Evolutionary conservation across 1,140 invertebrate species (phyloP).

Genomic region (Hypsibius dujardini): DNA sequence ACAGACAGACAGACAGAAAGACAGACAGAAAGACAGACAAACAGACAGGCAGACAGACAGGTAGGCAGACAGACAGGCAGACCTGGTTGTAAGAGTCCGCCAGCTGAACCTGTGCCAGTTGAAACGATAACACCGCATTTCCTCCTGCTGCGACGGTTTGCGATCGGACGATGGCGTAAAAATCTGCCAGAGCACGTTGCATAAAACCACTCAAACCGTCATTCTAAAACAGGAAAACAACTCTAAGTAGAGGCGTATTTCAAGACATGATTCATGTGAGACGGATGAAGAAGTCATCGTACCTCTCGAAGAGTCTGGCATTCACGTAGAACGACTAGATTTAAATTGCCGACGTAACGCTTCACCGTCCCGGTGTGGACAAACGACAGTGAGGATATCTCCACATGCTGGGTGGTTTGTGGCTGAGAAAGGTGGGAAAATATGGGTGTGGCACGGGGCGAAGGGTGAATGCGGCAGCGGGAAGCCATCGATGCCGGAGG

Average conservation of each 20-base stretch:
- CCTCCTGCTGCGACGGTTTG: not conserved
- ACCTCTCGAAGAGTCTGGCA: slow-evolving; percentile 9
- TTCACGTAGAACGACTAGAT: slow-evolving; percentile 1
- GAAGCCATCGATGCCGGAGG: not conserved
- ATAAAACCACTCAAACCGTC: not conserved
- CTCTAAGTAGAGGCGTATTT: not conserved
- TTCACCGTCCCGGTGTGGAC: not conserved
- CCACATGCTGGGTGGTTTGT: not conserved
- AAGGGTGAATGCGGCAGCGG: not conserved
- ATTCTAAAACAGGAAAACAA: not conserved
- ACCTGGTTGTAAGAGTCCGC: slow-evolving; percentile 15
- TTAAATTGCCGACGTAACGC: slow-evolving; percentile 11
- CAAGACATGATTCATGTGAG: too few relatives aligned
- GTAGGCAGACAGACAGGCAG: not conserved
- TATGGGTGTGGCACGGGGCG: not conserved
- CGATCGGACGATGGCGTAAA: not conserved
- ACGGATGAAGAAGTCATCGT: not conserved
- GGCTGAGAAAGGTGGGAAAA: not conserved
- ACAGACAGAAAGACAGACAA: too few relatives aligned
- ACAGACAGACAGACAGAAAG: not conserved
- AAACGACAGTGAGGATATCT: slow-evolving; percentile 8
- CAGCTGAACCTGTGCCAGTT: not conserved
- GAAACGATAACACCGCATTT: not conserved
- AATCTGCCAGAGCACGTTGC: slow-evolving; percentile 5
- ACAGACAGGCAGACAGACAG: not conserved